Conservation (phyloP, 2,797 vertebrate species). For the Morus bassanus region DNA sequence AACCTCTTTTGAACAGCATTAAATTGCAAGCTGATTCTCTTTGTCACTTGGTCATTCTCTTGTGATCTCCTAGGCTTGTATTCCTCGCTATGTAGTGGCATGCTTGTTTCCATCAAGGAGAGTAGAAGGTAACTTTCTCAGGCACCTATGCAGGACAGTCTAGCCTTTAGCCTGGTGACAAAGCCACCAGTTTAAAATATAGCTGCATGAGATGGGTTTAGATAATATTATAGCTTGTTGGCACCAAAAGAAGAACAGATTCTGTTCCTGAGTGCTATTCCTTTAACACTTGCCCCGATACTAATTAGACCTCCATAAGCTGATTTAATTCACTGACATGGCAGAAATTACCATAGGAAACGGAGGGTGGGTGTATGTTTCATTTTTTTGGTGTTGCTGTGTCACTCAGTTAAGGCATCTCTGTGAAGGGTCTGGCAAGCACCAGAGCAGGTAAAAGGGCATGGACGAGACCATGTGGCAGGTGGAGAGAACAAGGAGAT, state of each 20-base stretch:
- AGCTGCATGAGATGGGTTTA: background rate
- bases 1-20: background rate
- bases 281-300: background rate
- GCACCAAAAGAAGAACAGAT: background rate
- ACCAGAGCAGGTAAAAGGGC: background rate
- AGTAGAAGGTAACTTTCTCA: background rate
- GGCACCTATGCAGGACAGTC: too few species aligned
- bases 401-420: background rate
- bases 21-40: background rate
- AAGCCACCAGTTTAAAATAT: background rate
- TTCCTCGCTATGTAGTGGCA: background rate
- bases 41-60: background rate
- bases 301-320: background rate
- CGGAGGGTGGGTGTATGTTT: background rate
- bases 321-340: background rate
- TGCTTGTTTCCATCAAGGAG: background rate
- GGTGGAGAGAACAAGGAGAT: background rate
- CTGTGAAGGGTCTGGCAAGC: background rate
- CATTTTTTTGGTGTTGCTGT: fast-evolving
- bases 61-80: background rate
- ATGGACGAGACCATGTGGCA: fast-evolving
- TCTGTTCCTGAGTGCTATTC: background rate
- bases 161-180: background rate
- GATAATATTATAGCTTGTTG: background rate
- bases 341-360: background rate